Percentiles rank a stretch among this genome's conserved stretches.
Evolutionary conservation across 1,140 invertebrate genomes (phyloP).

Genomic region (Theocolax elegans): DNA sequence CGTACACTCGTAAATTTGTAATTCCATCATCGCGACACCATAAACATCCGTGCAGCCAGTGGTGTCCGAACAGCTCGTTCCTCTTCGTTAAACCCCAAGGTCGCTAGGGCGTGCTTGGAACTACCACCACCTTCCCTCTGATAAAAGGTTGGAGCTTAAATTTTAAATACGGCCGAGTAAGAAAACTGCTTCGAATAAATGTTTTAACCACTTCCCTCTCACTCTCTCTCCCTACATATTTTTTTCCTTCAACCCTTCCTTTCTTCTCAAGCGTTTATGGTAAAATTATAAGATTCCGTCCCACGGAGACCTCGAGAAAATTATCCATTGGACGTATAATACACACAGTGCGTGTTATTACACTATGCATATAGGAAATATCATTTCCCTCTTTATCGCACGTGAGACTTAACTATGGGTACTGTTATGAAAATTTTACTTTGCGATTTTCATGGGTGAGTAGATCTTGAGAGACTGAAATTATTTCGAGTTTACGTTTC

Average conservation of each 20-base stretch:
- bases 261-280: not conserved
- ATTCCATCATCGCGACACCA: not conserved
- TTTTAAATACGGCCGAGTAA: conserved; percentile 29
- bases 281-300: not conserved
- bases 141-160: conserved; percentile 7
- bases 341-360: too few species aligned
- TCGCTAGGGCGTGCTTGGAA: not conserved
- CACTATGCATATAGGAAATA: conserved; percentile 13
- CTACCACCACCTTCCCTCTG: not conserved
- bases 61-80: not conserved
- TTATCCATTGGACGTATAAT: not conserved
- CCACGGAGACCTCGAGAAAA: conserved; percentile 4
- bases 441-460: too few species aligned
- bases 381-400: conserved; percentile 10
- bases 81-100: conserved; percentile 4
- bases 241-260: not conserved
- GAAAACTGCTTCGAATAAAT: conserved; percentile 10
- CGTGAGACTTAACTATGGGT: too few species aligned
- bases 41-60: not conserved
- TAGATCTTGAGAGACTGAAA: too few species aligned
- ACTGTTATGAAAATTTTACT: too few species aligned
- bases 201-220: conserved; percentile 8
- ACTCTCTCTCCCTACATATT: not conserved
- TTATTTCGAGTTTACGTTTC: too few species aligned
- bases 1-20: conserved; percentile 1